Conservation (phyloP, 2,113 vertebrate species). For the Chaetodon trifascialis region DNA sequence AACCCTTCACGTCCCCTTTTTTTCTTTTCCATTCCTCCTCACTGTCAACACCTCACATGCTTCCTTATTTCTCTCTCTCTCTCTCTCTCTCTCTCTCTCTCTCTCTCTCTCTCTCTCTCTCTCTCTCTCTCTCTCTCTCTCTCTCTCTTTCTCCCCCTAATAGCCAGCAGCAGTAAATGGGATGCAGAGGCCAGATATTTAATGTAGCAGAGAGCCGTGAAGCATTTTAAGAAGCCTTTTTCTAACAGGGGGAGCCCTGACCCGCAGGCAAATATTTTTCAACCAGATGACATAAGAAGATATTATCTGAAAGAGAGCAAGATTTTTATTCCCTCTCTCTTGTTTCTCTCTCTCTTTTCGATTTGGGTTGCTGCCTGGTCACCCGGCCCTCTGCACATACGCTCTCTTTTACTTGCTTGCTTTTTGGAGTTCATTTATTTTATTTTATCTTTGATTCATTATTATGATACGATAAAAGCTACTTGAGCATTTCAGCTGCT, state of each 20-base stretch:
- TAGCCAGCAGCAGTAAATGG: slow-evolving; percentile 80
- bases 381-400: slow-evolving; percentile 69
- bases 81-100: not conserved
- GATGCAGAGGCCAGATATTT: slow-evolving; percentile 82
- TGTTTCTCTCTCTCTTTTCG: slow-evolving; percentile 44
- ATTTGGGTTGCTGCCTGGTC: slow-evolving; percentile 64
- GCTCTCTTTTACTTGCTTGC: slow-evolving; percentile 83
- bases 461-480: slow-evolving; percentile 91
- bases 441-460: slow-evolving; percentile 90
- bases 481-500: slow-evolving; percentile 88
- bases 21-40: slow-evolving; percentile 13
- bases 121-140: not conserved
- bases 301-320: slow-evolving; percentile 71
- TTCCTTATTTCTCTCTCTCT: not conserved
- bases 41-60: slow-evolving; percentile 11
- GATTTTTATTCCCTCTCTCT: slow-evolving; percentile 55
- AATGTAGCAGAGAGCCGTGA: slow-evolving; percentile 83
- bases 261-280: slow-evolving; percentile 87
- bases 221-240: slow-evolving; percentile 83
- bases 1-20: not conserved
- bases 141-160: slow-evolving; percentile 38
- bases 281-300: slow-evolving; percentile 85
- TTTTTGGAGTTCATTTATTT: slow-evolving; percentile 89
- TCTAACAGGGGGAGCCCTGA: slow-evolving; percentile 82
- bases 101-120: not conserved